These are phyloP conservation scores for Cygnus atratus DNA, from an alignment of 2,113 vertebrate genomes.

Conservation along the genomic window DNA sequence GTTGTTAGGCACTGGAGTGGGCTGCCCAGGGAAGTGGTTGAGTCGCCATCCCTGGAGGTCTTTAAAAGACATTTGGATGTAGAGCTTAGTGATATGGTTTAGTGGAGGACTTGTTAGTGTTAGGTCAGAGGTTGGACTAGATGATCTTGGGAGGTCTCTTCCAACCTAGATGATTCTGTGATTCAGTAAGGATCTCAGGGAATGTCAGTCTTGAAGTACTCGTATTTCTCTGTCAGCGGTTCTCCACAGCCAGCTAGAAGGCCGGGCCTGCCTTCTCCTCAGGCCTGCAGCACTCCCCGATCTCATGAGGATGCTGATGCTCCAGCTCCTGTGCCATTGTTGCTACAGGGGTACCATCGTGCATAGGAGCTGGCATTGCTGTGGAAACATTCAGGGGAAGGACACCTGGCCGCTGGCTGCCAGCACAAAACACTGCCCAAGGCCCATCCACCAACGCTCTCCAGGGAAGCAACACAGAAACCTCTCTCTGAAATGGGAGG, in stretches of 20 bases:
- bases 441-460: neutral
- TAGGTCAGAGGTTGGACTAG: too few species aligned
- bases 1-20: too few species aligned
- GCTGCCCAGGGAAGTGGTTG: too few species aligned
- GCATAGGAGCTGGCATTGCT: accelerated
- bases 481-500: neutral
- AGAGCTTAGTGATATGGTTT: too few species aligned
- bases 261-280: neutral
- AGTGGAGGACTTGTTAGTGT: too few species aligned
- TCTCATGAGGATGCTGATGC: neutral
- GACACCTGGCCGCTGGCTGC: neutral
- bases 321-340: accelerated
- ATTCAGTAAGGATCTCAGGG: neutral
- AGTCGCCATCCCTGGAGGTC: too few species aligned
- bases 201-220: neutral
- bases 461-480: neutral
- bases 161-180: too few species aligned
- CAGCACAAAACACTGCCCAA: neutral
- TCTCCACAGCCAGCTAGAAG: accelerated
- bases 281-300: accelerated
- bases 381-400: too few species aligned
- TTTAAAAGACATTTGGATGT: too few species aligned
- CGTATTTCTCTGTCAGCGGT: neutral
- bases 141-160: too few species aligned
- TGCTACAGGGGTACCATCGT: neutral